Percentiles rank a stretch among this genome's conserved stretches.
Evolutionary conservation across 92 coral and sea anemone genomes (phyloP).

Genomic region (Parazoanthus atlanticus): DNA sequence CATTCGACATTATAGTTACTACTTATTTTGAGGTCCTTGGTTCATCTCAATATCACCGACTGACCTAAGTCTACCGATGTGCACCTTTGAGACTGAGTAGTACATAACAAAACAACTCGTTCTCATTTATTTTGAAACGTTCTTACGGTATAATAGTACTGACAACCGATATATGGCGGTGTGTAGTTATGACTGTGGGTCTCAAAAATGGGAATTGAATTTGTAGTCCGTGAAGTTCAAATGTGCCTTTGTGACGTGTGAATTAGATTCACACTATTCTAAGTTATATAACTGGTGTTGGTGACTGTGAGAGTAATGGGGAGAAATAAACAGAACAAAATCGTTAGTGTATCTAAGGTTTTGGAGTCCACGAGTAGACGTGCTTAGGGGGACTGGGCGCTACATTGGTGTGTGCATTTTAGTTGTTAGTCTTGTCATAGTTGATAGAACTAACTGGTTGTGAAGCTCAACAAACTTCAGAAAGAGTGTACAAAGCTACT

Average conservation of each 20-base stretch:
- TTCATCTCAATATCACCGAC: too few species aligned
- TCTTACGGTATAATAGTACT: too few species aligned
- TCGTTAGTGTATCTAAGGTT: background rate
- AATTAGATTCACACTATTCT: background rate
- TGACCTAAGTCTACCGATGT: too few species aligned
- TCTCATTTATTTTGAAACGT: background rate
- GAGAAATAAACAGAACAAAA: background rate
- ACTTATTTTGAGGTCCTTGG: too few species aligned
- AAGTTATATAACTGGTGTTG: background rate
- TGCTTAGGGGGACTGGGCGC: background rate
- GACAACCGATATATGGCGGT: background rate
- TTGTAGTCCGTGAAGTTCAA: background rate
- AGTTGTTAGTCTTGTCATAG: too few species aligned
- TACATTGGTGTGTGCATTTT: background rate
- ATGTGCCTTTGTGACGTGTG: background rate
- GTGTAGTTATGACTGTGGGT: background rate
- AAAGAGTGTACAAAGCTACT: too few species aligned
- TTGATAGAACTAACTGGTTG: background rate
- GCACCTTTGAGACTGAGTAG: too few species aligned
- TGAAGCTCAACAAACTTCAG: background rate
- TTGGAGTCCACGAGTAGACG: background rate
- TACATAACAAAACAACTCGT: too few species aligned
- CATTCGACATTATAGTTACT: too few species aligned
- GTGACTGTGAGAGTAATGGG: background rate
- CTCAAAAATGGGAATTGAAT: background rate